These are phyloP conservation scores for Cercopithecus hamlyni DNA, from an alignment of 2,797 vertebrate genomes.

Conservation along the genomic window DNA sequence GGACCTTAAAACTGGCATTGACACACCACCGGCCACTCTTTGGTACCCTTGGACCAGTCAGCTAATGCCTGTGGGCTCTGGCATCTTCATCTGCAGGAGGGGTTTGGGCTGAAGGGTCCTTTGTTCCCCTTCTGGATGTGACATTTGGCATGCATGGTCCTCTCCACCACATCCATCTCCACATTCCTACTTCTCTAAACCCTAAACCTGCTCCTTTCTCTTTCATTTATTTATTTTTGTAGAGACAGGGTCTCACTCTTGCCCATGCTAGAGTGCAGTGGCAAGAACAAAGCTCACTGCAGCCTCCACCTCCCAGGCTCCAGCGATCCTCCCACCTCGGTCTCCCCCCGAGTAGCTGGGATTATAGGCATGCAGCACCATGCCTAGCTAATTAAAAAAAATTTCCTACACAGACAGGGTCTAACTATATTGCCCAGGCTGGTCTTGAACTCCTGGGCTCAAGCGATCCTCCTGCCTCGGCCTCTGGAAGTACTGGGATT, in stretches of 20 bases:
- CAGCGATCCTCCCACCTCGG: not conserved
- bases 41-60: not conserved
- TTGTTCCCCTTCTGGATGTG: not conserved
- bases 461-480: not conserved
- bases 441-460: not conserved
- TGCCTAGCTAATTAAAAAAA: not conserved
- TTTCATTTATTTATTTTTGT: not conserved
- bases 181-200: too few relatives aligned
- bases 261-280: not conserved
- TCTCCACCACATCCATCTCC: too few relatives aligned
- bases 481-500: not conserved
- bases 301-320: not conserved
- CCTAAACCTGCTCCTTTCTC: not conserved
- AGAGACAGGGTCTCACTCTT: not conserved
- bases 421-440: not conserved
- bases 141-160: accelerated
- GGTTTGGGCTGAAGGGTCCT: not conserved
- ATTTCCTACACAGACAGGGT: not conserved
- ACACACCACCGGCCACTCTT: not conserved
- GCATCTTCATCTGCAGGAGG: not conserved
- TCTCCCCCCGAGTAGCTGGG: not conserved
- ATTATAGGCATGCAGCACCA: not conserved
- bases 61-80: not conserved
- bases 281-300: not conserved
- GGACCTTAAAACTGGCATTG: not conserved